Conservation (phyloP, 1,140 invertebrate genomes). For the Zaprionus taronus region DNA sequence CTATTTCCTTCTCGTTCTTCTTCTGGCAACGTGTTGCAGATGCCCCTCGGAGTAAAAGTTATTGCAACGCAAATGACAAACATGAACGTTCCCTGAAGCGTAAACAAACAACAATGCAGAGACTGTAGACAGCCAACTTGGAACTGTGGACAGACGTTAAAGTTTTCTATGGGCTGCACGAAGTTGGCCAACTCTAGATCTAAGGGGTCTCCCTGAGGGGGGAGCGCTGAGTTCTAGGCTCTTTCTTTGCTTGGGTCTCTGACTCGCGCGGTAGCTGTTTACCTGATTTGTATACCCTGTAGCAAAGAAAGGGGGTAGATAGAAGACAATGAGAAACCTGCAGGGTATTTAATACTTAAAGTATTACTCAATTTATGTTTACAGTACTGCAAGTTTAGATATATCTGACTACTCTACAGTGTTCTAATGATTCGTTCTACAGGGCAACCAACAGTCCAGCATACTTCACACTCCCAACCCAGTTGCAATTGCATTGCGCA, state of each 20-base stretch:
- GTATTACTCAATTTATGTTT: too few species aligned
- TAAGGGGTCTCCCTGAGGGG: not conserved
- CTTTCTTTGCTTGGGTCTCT: not conserved
- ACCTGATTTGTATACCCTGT: conserved; percentile 27
- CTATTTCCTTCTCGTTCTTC: not conserved
- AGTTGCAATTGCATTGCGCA: conserved; percentile 8
- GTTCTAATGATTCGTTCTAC: not conserved
- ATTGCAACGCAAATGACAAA: conserved; percentile 80
- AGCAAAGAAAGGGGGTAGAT: not conserved
- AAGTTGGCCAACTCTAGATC: not conserved
- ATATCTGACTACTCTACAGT: not conserved
- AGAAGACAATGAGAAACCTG: not conserved
- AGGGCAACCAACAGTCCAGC: not conserved
- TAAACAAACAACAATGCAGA: conserved; percentile 58
- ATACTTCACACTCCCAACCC: not conserved
- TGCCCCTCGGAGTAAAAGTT: conserved; percentile 66
- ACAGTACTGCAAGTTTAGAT: not conserved
- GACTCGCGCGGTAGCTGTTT: conserved; percentile 12
- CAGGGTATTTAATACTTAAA: not conserved
- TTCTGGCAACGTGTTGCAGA: conserved; percentile 63
- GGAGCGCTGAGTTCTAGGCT: not conserved
- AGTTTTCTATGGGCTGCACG: not conserved
- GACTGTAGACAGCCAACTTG: conserved; percentile 7
- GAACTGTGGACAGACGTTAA: not conserved
- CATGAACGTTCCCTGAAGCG: conserved; percentile 53